Conservation (phyloP, 2,888 invertebrate species). For the Pharmacophagus antenor region DNA sequence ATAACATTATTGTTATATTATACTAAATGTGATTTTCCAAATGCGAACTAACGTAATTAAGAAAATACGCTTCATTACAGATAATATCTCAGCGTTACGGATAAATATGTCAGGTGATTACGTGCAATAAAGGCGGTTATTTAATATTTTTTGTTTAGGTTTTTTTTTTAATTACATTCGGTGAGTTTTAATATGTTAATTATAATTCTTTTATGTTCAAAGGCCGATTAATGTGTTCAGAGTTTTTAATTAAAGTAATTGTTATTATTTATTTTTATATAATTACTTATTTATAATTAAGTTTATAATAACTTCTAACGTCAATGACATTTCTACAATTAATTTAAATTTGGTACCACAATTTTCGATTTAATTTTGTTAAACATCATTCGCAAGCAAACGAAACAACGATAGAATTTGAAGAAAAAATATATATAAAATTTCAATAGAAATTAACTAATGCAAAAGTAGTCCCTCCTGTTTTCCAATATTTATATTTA, state of each 20-base stretch:
- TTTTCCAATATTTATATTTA: too few species aligned
- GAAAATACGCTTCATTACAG: slow-evolving; percentile 49
- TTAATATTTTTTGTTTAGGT: too few species aligned
- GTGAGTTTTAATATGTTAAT: not conserved
- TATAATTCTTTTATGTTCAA: not conserved
- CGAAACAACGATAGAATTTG: too few species aligned
- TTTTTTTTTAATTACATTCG: slow-evolving; percentile 2
- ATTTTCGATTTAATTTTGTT: too few species aligned
- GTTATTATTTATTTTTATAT: not conserved
- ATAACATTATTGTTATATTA: too few species aligned
- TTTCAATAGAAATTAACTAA: too few species aligned
- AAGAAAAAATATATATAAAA: too few species aligned
- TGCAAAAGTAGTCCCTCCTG: too few species aligned
- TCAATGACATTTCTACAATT: too few species aligned
- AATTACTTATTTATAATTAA: not conserved
- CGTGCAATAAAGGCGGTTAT: not conserved
- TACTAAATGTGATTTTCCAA: slow-evolving; percentile 40
- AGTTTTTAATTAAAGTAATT: not conserved
- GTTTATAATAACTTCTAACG: too few species aligned
- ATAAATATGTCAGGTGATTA: slow-evolving; percentile 2
- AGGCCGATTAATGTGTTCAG: not conserved
- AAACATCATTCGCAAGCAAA: too few species aligned
- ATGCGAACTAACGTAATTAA: slow-evolving; percentile 44
- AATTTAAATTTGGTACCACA: too few species aligned
- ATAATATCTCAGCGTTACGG: not conserved